Conservation (phyloP, 2,888 invertebrate species). For the Mesorhabditis sp. region DNA sequence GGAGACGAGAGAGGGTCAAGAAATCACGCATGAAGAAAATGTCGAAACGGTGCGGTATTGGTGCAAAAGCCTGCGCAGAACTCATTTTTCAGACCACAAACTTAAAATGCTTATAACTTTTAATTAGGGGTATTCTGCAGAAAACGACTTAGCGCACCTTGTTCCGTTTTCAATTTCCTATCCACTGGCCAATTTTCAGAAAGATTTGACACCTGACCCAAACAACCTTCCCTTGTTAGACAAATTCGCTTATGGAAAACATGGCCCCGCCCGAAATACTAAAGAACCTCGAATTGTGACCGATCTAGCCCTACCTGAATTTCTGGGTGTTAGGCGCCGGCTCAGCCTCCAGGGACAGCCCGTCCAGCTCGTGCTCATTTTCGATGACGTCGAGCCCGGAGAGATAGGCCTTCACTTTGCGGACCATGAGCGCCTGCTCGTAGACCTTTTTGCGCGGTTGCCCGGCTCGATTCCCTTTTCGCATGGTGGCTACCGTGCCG, state of each 20-base stretch:
- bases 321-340: slow-evolving; percentile 37
- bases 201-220: too few relatives aligned
- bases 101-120: too few relatives aligned
- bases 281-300: not conserved
- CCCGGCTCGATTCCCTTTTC: slow-evolving; percentile 31
- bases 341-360: slow-evolving; percentile 85
- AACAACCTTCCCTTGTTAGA: too few relatives aligned
- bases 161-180: too few relatives aligned
- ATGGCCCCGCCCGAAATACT: not conserved
- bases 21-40: too few relatives aligned
- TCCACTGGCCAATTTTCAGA: too few relatives aligned
- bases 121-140: too few relatives aligned
- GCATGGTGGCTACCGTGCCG: slow-evolving; percentile 47
- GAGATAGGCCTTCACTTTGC: slow-evolving; percentile 90
- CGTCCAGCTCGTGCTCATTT: slow-evolving; percentile 84
- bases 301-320: not conserved
- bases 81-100: too few relatives aligned
- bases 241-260: not conserved
- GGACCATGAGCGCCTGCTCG: slow-evolving; percentile 83
- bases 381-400: slow-evolving; percentile 83
- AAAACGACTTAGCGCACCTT: too few relatives aligned
- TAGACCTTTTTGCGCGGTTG: slow-evolving; percentile 51
- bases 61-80: too few relatives aligned
- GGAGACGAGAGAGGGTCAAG: too few relatives aligned
- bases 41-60: too few relatives aligned